phyloP scores from a whole-genome alignment of 2,113 vertebrate species.

The Nicator chloris region DNA sequence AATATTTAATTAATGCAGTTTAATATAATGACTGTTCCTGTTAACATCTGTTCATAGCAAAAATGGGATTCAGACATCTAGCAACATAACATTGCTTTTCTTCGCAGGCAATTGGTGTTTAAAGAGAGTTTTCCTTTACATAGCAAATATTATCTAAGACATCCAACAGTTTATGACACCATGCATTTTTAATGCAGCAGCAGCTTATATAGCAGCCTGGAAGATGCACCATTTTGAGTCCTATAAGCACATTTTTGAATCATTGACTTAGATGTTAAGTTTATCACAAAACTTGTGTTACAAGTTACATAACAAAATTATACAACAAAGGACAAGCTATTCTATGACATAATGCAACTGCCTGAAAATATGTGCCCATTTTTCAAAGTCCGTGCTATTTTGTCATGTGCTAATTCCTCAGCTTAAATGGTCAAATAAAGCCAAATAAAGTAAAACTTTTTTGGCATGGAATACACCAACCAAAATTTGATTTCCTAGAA shows the following conservation, averaged over 20 bases:
- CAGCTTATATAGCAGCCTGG: neutral
- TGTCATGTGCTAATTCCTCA: accelerated
- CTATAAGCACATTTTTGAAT: neutral
- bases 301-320: neutral
- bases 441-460: neutral
- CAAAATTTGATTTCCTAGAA: neutral
- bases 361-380: neutral
- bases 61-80: neutral
- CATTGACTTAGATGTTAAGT: neutral
- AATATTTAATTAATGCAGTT: constrained; percentile 65
- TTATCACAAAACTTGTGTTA: neutral
- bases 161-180: neutral
- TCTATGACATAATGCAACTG: neutral
- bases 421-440: neutral
- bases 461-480: neutral
- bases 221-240: neutral
- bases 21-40: constrained; percentile 46
- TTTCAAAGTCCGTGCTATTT: neutral
- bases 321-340: neutral
- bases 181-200: neutral
- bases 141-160: neutral
- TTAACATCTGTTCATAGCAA: constrained; percentile 42
- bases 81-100: neutral
- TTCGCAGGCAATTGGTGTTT: neutral
- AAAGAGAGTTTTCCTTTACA: constrained; percentile 4